These are phyloP conservation scores for Oxyura jamaicensis DNA, from an alignment of 2,113 vertebrate genomes.

Conservation along the genomic window DNA sequence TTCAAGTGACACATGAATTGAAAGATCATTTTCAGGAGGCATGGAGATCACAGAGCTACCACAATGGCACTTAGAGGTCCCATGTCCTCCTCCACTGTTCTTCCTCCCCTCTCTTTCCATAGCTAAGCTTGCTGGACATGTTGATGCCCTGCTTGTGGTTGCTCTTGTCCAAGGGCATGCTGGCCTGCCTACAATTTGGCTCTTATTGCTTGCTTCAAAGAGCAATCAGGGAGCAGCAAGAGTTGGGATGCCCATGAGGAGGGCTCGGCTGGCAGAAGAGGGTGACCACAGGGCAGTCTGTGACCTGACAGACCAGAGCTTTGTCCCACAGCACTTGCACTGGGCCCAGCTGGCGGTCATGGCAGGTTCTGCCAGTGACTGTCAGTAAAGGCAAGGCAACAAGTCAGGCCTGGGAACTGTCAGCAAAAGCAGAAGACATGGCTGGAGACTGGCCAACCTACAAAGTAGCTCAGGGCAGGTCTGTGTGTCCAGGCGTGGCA, in stretches of 20 bases:
- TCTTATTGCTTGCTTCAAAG: neutral
- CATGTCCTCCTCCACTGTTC: neutral
- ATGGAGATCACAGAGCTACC: neutral
- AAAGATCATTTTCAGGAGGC: neutral
- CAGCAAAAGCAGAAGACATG: neutral
- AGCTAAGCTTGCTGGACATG: neutral
- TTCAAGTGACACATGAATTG: neutral
- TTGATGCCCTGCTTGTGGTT: neutral
- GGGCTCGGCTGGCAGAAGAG: neutral
- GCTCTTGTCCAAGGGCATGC: neutral
- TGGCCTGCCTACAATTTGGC: neutral
- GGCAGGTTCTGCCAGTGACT: neutral
- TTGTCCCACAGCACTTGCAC: neutral
- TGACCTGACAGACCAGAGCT: neutral
- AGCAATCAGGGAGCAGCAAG: neutral
- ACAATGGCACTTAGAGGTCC: neutral
- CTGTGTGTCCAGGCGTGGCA: neutral
- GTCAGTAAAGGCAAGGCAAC: neutral
- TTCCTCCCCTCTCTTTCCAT: neutral
- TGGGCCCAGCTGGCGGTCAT: neutral
- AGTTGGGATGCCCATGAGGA: neutral
- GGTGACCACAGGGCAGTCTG: neutral
- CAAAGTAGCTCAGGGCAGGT: neutral
- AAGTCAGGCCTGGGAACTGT: neutral
- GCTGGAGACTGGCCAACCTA: neutral